A percentile compares a stretch with the other conserved stretches of the same genome.
These are phyloP conservation scores for Eurytemora carolleeae DNA, from an alignment of 1,140 invertebrate species.

Conservation along the genomic window DNA sequence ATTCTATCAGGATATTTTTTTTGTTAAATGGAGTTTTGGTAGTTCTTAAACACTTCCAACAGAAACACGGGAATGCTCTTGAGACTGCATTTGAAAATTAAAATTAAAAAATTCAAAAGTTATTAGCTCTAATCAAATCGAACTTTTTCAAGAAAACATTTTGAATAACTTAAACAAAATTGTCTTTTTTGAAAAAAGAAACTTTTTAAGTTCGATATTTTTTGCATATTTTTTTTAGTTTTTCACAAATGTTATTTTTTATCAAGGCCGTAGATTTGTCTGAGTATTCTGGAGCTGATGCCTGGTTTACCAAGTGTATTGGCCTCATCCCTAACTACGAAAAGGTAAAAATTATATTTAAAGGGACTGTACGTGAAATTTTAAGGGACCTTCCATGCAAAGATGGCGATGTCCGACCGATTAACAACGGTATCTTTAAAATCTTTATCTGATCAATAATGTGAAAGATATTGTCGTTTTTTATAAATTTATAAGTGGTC, in stretches of 20 bases:
- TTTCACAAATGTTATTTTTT: not conserved
- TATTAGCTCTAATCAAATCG: not conserved
- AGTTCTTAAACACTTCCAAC: not conserved
- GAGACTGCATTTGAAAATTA: conserved; percentile 1
- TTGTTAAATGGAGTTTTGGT: not conserved
- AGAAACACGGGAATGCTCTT: not conserved
- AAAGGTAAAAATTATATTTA: no score
- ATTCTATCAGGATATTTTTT: not conserved
- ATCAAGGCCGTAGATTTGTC: not conserved
- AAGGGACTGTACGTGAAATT: no score
- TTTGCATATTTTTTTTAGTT: not conserved
- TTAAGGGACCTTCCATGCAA: no score
- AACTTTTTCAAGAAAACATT: not conserved
- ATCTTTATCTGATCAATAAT: no score
- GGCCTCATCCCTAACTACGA: conserved; percentile 2
- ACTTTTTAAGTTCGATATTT: not conserved
- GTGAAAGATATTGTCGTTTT: no score
- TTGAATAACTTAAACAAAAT: not conserved
- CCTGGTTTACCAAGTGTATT: conserved; percentile 1
- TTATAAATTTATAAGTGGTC: no score
- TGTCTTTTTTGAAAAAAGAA: not conserved
- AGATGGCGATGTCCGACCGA: no score
- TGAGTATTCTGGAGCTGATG: not conserved
- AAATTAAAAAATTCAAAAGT: conserved; percentile 1
- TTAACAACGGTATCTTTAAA: no score